phyloP scores from a whole-genome alignment of 2,797 vertebrate species.

The Cetoscarus ocellatus region DNA sequence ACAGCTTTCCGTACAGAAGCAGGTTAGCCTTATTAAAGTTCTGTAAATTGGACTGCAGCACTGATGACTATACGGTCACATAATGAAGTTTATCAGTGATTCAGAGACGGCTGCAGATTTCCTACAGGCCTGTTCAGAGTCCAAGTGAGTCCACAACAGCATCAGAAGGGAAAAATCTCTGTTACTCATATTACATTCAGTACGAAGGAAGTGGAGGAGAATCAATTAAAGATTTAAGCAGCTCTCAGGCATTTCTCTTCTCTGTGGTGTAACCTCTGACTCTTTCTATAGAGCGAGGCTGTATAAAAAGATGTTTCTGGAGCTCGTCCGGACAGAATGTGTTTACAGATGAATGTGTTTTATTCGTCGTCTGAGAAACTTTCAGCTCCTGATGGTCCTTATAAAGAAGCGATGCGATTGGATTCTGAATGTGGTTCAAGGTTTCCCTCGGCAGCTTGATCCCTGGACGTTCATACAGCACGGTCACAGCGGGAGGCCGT shows the following conservation, averaged over 20 bases:
- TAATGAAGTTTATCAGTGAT: background rate
- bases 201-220: too few relatives aligned
- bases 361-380: conserved; percentile 30
- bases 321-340: too few relatives aligned
- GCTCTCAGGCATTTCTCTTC: background rate
- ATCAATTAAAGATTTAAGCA: background rate
- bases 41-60: too few relatives aligned
- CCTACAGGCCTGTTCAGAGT: background rate
- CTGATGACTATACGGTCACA: too few relatives aligned
- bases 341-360: too few relatives aligned
- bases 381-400: background rate
- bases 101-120: background rate
- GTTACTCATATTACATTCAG: background rate
- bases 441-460: conserved; percentile 9
- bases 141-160: background rate
- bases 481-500: background rate
- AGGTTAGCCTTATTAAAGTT: too few relatives aligned
- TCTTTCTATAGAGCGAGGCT: too few relatives aligned
- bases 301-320: too few relatives aligned
- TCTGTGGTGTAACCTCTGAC: too few relatives aligned
- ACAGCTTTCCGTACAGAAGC: too few relatives aligned
- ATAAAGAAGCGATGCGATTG: conserved; percentile 20
- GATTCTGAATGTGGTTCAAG: background rate
- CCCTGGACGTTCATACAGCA: background rate
- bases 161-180: background rate